phyloP scores from a whole-genome alignment of 2,888 invertebrate species.

The Nudaria mundana region DNA sequence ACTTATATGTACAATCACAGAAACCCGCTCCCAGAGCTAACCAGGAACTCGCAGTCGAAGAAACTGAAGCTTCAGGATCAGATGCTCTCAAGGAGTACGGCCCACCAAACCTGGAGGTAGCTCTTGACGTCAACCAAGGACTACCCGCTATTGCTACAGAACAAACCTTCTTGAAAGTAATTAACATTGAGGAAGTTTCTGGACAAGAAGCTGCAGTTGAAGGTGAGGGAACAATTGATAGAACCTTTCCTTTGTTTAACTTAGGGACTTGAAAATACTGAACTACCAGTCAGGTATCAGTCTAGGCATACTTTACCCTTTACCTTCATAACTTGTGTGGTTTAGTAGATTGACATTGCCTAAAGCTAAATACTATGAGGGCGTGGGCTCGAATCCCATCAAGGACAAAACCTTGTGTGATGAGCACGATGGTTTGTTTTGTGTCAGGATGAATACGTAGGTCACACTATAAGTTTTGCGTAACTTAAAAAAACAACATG shows the following conservation, averaged over 20 bases:
- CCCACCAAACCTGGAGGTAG: slow-evolving; percentile 60
- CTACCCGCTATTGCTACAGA: slow-evolving; percentile 58
- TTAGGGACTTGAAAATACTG: too few relatives aligned
- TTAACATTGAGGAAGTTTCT: not conserved
- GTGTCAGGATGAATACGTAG: too few relatives aligned
- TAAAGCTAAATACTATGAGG: too few relatives aligned
- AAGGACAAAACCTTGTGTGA: too few relatives aligned
- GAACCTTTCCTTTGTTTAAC: not conserved
- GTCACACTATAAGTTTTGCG: too few relatives aligned
- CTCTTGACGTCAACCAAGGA: slow-evolving; percentile 50
- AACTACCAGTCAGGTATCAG: too few relatives aligned
- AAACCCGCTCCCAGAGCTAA: slow-evolving; percentile 57
- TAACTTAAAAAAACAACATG: too few relatives aligned
- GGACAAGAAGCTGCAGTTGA: slow-evolving; percentile 18
- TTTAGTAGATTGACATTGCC: too few relatives aligned
- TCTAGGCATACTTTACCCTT: too few relatives aligned
- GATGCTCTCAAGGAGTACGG: slow-evolving; percentile 75
- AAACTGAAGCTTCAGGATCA: slow-evolving; percentile 63
- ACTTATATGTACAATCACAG: slow-evolving; percentile 42
- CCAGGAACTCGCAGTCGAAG: slow-evolving; percentile 32
- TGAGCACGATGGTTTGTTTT: too few relatives aligned
- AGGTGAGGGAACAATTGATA: slow-evolving; percentile 17
- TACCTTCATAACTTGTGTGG: too few relatives aligned
- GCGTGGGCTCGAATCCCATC: too few relatives aligned
- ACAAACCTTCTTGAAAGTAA: slow-evolving; percentile 40